Conservation (phyloP, 2,888 invertebrate species). For the Cephus nigrinus region DNA sequence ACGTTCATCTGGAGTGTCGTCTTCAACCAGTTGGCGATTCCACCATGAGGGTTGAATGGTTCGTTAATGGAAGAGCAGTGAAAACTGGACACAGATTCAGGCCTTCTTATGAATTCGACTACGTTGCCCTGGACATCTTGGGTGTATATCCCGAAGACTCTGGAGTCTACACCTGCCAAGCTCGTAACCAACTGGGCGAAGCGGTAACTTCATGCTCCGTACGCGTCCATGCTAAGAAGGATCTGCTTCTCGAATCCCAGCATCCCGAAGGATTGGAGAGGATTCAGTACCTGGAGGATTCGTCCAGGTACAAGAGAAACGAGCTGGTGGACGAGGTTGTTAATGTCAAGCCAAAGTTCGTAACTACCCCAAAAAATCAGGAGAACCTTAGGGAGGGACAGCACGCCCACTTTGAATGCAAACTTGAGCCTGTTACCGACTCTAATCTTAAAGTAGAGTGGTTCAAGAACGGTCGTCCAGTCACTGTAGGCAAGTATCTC, state of each 20-base stretch:
- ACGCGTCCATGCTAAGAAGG: conserved; percentile 88
- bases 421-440: conserved; percentile 96
- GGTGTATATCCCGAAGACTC: conserved; percentile 98
- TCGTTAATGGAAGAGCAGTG: conserved; percentile 92
- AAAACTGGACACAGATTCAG: conserved; percentile 94
- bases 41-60: conserved; percentile 96
- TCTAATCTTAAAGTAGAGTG: conserved; percentile 96
- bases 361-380: conserved; percentile 88
- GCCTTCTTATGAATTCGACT: conserved; percentile 97
- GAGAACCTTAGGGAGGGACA: conserved; percentile 88
- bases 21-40: conserved; percentile 91
- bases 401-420: conserved; percentile 97
- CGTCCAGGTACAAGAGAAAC: conserved; percentile 84
- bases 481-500: conserved; percentile 78
- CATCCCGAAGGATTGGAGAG: conserved; percentile 92
- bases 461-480: conserved; percentile 94
- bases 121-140: conserved; percentile 94
- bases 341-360: conserved; percentile 85
- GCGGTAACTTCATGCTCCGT: conserved; percentile 93
- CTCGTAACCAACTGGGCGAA: conserved; percentile 93
- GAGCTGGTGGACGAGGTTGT: conserved; percentile 86
- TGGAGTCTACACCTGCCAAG: conserved; percentile 95
- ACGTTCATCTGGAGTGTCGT: conserved; percentile 92
- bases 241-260: conserved; percentile 87
- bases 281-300: conserved; percentile 90